These are phyloP conservation scores for Tachina lurida DNA, from an alignment of 2,888 invertebrate genomes.

Conservation along the genomic window DNA sequence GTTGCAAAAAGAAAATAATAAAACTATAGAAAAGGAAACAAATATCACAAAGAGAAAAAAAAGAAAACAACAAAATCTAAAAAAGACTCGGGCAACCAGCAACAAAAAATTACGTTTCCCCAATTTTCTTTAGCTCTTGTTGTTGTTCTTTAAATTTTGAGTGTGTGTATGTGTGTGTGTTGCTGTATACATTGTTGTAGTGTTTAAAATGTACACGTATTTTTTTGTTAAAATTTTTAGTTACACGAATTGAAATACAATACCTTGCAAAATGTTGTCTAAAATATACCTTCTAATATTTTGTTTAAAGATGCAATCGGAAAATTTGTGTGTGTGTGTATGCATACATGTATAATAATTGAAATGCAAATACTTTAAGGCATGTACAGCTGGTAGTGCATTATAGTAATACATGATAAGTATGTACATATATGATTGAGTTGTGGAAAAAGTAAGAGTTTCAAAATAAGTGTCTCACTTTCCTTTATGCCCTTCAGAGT, in stretches of 20 bases:
- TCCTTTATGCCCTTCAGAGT: neutral
- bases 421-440: neutral
- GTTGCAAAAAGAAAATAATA: neutral
- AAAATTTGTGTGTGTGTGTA: neutral
- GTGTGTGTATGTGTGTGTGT: neutral
- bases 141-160: conserved; percentile 33
- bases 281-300: conserved; percentile 50
- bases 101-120: neutral
- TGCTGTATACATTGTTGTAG: conserved; percentile 29
- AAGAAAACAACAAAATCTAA: neutral
- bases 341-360: neutral
- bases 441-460: conserved; percentile 26
- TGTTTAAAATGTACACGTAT: conserved; percentile 33
- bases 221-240: neutral
- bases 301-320: conserved; percentile 48
- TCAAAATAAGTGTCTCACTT: conserved; percentile 18
- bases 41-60: conserved; percentile 9
- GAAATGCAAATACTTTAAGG: neutral
- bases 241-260: conserved; percentile 16
- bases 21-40: conserved; percentile 25
- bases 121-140: conserved; percentile 1
- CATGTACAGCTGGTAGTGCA: neutral
- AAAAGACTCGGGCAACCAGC: conserved; percentile 42
- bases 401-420: neutral
- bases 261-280: conserved; percentile 13